Base-by-base conservation (phyloP, 2,888 invertebrate genomes). In the Calephelis perditalis region DNA sequence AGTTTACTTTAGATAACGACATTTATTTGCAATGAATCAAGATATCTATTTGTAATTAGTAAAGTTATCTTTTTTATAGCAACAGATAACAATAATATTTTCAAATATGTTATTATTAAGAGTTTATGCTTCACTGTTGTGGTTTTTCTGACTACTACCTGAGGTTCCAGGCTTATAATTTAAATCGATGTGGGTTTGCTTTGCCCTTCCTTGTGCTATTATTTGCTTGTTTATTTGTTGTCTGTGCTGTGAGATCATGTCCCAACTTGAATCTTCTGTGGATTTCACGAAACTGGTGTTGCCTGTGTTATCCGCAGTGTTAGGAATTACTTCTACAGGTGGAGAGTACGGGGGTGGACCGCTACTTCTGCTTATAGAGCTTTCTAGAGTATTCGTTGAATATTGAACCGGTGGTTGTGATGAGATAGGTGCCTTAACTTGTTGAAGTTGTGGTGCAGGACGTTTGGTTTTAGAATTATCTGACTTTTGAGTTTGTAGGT, bases 211-310 rank as follows among this genome's bases (percentile, higher is more conserved):
- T 2, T 68, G 61, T 9, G 62, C 5, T 44, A 70, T 67, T 3
- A 68, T 67, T 0, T 81, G 79, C 54, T 78, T 74, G 26, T 66
- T 78, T 44, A 86, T 77, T 72, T 90, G 78, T 71, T 89, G 71
- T 54, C 92, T 82, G 70, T 92, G 92, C 62, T 91, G 83, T 0
- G 88, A 83, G 65, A 93, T 84, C 64, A 92, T 77, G 47, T 92
- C 90, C 92, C 92, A 92, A 60, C 87, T 91, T 61, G 71, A 49
- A 5, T 71, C 67, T 6, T 79, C 79, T 37, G 76, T 70, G 0
- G 82, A 81, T 61, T 83, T 82, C 5, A 73, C 70, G 58, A 81
- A 88, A 44, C 70, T 81, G 0, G 81, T 81, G 58, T 89, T 85
- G 4, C 79, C 77, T 7, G 74, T 76, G 7, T 67, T 70, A 45